A percentile compares a stretch with the other conserved stretches of the same genome.
phyloP scores from a whole-genome alignment of 2,888 invertebrate species.

The Chydorus sphaericus region DNA sequence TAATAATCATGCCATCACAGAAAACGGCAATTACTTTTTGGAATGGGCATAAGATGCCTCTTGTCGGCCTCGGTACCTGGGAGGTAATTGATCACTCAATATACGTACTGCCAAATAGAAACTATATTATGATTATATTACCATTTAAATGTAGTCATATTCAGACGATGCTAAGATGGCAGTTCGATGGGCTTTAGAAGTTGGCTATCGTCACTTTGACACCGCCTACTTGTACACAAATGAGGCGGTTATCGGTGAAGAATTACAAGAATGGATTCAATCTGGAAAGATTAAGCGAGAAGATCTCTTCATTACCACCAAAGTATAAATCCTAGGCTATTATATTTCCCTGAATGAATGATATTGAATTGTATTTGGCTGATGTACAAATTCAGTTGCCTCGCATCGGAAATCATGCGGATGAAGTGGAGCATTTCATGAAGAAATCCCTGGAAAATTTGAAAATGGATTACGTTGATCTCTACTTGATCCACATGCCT shows the following conservation, averaged over 20 bases:
- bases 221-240: conserved; percentile 26
- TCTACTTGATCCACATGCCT: conserved; percentile 29
- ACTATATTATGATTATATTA: no score
- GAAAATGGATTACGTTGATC: conserved; percentile 39
- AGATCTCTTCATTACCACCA: conserved; percentile 28
- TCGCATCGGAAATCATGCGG: conserved; percentile 19
- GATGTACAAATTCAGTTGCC: conserved; percentile 11
- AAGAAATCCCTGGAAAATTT: conserved; percentile 49
- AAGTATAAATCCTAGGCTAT: conserved; percentile 20
- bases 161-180: conserved; percentile 15
- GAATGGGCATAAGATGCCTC: conserved; percentile 48
- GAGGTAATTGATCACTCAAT: conserved; percentile 46
- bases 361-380: neutral
- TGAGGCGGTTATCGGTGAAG: conserved; percentile 27
- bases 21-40: no score
- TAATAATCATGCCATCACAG: no score
- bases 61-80: conserved; percentile 65
- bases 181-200: conserved; percentile 22
- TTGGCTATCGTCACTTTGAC: conserved; percentile 28
- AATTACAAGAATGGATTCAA: conserved; percentile 23
- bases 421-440: conserved; percentile 49
- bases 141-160: no score
- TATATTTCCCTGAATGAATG: neutral
- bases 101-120: no score
- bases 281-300: conserved; percentile 25